Conservation (phyloP, 2,888 invertebrate genomes). For the Arrhopalites spinosus region DNA sequence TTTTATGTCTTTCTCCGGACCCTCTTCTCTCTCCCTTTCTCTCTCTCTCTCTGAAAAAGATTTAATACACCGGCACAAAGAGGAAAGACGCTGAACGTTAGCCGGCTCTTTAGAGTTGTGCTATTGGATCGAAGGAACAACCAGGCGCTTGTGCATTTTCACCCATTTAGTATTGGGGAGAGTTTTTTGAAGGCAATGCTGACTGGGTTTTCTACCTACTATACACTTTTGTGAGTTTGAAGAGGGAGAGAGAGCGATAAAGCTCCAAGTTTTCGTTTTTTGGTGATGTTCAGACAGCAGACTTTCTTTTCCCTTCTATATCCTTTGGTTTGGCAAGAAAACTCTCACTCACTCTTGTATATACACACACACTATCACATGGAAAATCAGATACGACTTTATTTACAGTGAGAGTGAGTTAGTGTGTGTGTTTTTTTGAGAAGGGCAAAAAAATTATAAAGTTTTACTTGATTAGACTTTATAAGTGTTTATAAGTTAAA, state of each 20-base stretch:
- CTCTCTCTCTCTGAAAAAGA: conserved; percentile 24
- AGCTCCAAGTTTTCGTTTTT: background rate
- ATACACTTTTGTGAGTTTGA: too few relatives aligned
- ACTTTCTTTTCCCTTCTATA: conserved; percentile 25
- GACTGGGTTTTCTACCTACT: too few relatives aligned
- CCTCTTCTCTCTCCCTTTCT: background rate
- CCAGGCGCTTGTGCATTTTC: conserved; percentile 52
- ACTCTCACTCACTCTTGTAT: too few relatives aligned
- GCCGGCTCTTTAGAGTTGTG: conserved; percentile 29
- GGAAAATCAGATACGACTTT: too few relatives aligned
- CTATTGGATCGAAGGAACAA: conserved; percentile 39
- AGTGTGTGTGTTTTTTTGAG: too few relatives aligned
- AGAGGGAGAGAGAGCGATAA: too few relatives aligned
- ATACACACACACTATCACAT: too few relatives aligned
- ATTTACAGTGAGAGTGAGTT: too few relatives aligned
- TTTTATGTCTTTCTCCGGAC: conserved; percentile 1
- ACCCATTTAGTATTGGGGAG: conserved; percentile 16
- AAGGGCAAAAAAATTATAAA: background rate
- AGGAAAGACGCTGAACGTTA: conserved; percentile 24
- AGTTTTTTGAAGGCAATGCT: background rate
- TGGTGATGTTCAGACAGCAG: conserved; percentile 17
- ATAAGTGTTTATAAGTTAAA: background rate
- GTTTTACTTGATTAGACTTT: too few relatives aligned
- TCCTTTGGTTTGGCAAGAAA: background rate
- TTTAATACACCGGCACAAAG: conserved; percentile 26